Evolutionary conservation across 2,797 vertebrate species (phyloP).

Genomic region (Netta rufina): DNA sequence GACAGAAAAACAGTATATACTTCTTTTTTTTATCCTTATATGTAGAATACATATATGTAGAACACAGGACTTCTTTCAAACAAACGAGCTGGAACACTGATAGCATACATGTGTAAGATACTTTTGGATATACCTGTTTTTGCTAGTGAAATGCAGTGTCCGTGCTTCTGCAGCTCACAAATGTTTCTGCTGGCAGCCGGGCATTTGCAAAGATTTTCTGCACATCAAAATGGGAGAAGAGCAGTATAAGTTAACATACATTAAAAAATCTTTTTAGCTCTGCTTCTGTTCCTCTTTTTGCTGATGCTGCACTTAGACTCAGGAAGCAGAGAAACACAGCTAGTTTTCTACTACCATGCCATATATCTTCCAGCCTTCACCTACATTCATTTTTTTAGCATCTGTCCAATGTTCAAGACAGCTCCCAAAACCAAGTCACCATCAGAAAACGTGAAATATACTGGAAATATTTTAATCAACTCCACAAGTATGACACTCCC

Average conservation of each 20-base stretch:
- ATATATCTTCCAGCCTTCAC: not conserved
- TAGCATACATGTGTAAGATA: accelerated
- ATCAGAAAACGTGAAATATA: not conserved
- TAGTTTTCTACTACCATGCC: not conserved
- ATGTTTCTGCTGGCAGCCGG: not conserved
- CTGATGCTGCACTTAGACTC: not conserved
- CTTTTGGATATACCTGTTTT: conserved; percentile 44
- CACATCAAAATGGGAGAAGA: not conserved
- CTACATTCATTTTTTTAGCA: not conserved
- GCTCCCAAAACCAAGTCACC: not conserved
- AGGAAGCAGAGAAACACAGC: not conserved
- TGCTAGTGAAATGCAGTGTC: not conserved
- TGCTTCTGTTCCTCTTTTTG: not conserved
- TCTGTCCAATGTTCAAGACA: not conserved
- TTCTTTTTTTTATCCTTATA: not conserved
- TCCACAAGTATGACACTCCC: not conserved
- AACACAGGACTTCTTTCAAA: accelerated
- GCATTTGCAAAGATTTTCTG: conserved; percentile 39
- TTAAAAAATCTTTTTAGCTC: not conserved
- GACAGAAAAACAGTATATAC: accelerated
- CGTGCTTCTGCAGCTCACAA: conserved; percentile 19
- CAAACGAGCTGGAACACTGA: not conserved
- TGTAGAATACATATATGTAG: not conserved
- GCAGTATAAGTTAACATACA: not conserved
- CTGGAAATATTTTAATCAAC: not conserved